Conservation (phyloP, 1,140 invertebrate genomes). For the Bombus vancouverensis region DNA sequence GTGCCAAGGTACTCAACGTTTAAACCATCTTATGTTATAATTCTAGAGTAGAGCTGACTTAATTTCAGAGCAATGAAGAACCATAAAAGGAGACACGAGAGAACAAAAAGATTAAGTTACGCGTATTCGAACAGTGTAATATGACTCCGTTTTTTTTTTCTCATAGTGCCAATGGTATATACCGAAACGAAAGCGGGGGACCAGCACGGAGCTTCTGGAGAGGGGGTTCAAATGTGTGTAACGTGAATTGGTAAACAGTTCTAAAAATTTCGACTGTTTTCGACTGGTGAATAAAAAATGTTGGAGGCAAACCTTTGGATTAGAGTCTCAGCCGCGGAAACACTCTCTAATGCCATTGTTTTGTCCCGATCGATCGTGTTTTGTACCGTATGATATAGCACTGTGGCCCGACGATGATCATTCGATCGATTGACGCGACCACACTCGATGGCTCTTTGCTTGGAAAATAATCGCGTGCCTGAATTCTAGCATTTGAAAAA, state of each 20-base stretch:
- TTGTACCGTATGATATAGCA: slow-evolving; percentile 71
- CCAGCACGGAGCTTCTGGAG: slow-evolving; percentile 33
- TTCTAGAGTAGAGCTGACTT: background rate
- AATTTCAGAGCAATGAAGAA: slow-evolving; percentile 41
- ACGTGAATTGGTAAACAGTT: slow-evolving; percentile 44
- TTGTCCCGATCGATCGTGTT: slow-evolving; percentile 74
- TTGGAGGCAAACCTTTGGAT: slow-evolving; percentile 82
- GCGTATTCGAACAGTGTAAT: slow-evolving; percentile 21
- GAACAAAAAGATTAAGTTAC: slow-evolving; percentile 29
- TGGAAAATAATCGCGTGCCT: slow-evolving; percentile 62
- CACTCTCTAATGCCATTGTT: slow-evolving; percentile 82
- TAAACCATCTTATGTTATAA: background rate
- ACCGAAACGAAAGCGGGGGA: slow-evolving; percentile 42
- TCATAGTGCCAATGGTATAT: slow-evolving; percentile 40
- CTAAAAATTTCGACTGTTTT: slow-evolving; percentile 53
- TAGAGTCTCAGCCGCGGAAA: slow-evolving; percentile 81
- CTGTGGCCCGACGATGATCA: slow-evolving; percentile 75
- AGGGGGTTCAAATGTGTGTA: slow-evolving; percentile 11
- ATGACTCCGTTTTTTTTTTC: slow-evolving; percentile 19
- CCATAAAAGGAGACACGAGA: background rate
- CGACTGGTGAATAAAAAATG: slow-evolving; percentile 73
- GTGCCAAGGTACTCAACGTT: background rate
- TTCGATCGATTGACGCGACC: slow-evolving; percentile 73
- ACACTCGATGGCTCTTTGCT: slow-evolving; percentile 68
- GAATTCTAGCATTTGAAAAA: slow-evolving; percentile 70